Conservation (phyloP, 2,113 vertebrate genomes). For the Zingel zingel region DNA sequence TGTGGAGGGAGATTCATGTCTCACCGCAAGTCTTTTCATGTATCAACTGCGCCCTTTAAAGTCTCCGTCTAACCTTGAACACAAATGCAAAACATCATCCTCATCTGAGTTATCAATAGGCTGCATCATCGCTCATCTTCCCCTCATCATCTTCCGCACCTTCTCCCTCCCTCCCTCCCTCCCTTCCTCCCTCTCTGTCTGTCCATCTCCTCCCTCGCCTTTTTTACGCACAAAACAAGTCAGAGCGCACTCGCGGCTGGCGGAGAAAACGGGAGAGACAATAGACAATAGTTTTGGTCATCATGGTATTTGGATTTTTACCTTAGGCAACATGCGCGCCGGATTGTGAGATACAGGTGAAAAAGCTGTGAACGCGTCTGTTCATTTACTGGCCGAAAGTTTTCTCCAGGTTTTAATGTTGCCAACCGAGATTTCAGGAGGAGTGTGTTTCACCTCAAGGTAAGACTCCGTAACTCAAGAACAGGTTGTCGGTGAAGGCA, state of each 20-base stretch:
- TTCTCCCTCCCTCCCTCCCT: constrained; percentile 77
- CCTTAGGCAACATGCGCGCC: constrained; percentile 51
- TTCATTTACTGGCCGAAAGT: constrained; percentile 63
- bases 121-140: constrained; percentile 74
- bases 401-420: constrained; percentile 82
- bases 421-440: constrained; percentile 85
- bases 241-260: constrained; percentile 71
- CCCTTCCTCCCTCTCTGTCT: constrained; percentile 63
- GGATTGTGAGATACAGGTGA: constrained; percentile 71
- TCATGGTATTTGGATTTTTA: constrained; percentile 73
- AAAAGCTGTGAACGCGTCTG: constrained; percentile 44
- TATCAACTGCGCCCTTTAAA: constrained; percentile 36
- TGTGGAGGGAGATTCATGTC: neutral
- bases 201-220: constrained; percentile 77
- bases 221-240: constrained; percentile 77
- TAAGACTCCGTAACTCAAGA: constrained; percentile 68
- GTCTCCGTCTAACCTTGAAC: constrained; percentile 48
- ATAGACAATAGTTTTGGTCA: constrained; percentile 72
- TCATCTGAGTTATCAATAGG: constrained; percentile 70
- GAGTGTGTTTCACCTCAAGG: constrained; percentile 88
- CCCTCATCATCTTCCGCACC: constrained; percentile 74
- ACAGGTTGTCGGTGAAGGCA: constrained; percentile 64
- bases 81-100: constrained; percentile 59
- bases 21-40: constrained; percentile 11
- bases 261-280: constrained; percentile 70